phyloP scores from a whole-genome alignment of 1,140 invertebrate genomes.

The Ectropis grisescens region DNA sequence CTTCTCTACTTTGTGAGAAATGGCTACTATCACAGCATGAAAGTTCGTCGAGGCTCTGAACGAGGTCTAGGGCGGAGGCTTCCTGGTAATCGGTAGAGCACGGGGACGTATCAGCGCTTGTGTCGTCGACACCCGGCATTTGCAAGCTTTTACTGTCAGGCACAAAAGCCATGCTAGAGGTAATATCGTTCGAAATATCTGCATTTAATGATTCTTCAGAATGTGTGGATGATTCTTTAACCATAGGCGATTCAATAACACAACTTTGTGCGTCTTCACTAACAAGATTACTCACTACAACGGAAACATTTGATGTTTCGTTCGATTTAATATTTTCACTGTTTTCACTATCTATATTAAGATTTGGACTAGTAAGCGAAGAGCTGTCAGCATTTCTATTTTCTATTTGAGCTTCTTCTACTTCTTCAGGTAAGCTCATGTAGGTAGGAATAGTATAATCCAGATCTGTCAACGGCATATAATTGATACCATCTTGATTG shows the following conservation, averaged over 20 bases:
- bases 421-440: slow-evolving; percentile 39
- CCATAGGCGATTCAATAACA: slow-evolving; percentile 20
- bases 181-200: slow-evolving; percentile 55
- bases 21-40: slow-evolving; percentile 51
- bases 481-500: slow-evolving; percentile 41
- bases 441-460: slow-evolving; percentile 53
- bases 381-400: slow-evolving; percentile 10
- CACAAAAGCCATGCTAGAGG: slow-evolving; percentile 57
- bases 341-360: slow-evolving; percentile 11
- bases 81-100: slow-evolving; percentile 62
- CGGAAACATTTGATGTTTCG: slow-evolving; percentile 7
- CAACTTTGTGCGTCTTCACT: slow-evolving; percentile 29
- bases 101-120: slow-evolving; percentile 55
- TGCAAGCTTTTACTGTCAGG: slow-evolving; percentile 55
- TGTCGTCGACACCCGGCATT: slow-evolving; percentile 35
- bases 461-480: slow-evolving; percentile 50
- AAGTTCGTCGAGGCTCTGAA: slow-evolving; percentile 50
- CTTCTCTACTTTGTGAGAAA: slow-evolving; percentile 58
- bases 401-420: slow-evolving; percentile 26
- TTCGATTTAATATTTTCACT: slow-evolving; percentile 11
- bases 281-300: slow-evolving; percentile 8
- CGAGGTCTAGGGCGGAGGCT: slow-evolving; percentile 56
- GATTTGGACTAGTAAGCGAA: too few relatives aligned
- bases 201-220: slow-evolving; percentile 55
- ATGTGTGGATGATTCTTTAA: slow-evolving; percentile 30